Conservation (phyloP, 2,797 vertebrate species). For the Falco columbarius region DNA sequence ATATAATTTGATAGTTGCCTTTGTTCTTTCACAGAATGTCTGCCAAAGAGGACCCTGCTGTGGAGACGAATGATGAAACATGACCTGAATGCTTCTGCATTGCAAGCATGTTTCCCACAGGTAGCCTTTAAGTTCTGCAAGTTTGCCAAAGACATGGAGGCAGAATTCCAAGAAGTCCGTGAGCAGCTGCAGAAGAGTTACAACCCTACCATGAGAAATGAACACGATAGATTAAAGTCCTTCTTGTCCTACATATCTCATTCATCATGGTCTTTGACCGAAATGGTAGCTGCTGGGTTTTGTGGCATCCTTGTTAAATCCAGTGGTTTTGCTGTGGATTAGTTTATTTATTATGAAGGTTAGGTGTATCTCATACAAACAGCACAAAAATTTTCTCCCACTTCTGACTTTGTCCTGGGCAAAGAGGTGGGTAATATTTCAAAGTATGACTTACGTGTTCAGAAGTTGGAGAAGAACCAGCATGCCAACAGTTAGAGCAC, state of each 20-base stretch:
- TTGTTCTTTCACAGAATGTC: slow-evolving; percentile 24
- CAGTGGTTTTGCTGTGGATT: slow-evolving; percentile 34
- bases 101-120: neutral
- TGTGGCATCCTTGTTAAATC: neutral
- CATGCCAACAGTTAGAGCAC: neutral
- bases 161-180: neutral
- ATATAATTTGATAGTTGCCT: neutral
- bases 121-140: neutral
- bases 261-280: neutral
- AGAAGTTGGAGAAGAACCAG: neutral
- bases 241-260: neutral
- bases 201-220: slow-evolving; percentile 44
- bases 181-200: slow-evolving; percentile 7
- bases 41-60: neutral
- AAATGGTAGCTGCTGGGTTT: slow-evolving; percentile 30
- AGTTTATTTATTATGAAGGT: neutral
- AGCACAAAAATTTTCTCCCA: neutral
- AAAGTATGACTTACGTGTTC: neutral
- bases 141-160: neutral
- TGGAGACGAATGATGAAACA: neutral
- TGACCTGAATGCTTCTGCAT: neutral
- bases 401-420: slow-evolving; percentile 1
- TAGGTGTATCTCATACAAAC: neutral
- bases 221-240: slow-evolving; percentile 33
- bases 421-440: slow-evolving; percentile 24